Percentiles rank a stretch among this genome's conserved stretches.
These are phyloP conservation scores for Micrastur ruficollis DNA, from an alignment of 2,797 vertebrate genomes.

Conservation along the genomic window DNA sequence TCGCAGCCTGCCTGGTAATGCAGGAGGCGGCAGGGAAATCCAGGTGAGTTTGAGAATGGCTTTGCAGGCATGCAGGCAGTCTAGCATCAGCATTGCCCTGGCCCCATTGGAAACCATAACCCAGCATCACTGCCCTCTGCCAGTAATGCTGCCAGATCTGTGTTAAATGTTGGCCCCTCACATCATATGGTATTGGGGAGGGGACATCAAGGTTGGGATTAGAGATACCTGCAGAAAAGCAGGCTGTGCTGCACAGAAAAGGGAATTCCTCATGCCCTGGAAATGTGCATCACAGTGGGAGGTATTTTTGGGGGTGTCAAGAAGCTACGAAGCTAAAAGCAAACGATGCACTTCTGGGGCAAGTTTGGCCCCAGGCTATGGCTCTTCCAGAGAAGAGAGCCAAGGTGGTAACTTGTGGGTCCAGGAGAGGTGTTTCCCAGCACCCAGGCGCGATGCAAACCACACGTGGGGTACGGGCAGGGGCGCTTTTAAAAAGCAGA, in stretches of 20 bases:
- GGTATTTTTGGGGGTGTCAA: not conserved
- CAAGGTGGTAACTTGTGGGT: not conserved
- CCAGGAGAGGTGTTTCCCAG: constrained; percentile 5
- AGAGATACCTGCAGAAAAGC: not conserved
- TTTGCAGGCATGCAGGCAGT: not conserved
- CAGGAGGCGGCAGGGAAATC: not conserved
- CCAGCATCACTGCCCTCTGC: not conserved
- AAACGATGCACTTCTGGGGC: rapidly evolving
- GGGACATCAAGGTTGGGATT: not conserved
- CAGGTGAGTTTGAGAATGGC: not conserved
- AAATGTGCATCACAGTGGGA: not conserved
- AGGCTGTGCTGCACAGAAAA: not conserved
- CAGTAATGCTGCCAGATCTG: not conserved
- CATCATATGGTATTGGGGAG: rapidly evolving
- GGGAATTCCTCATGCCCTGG: not conserved
- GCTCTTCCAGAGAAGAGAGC: not conserved
- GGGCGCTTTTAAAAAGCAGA: constrained; percentile 36
- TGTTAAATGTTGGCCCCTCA: not conserved
- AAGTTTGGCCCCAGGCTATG: rapidly evolving
- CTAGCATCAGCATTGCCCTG: not conserved
- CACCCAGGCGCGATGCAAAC: not conserved
- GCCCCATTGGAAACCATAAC: rapidly evolving
- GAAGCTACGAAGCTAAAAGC: not conserved
- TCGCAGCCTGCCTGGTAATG: not conserved
- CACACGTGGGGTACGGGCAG: not conserved